A percentile compares a stretch with the other conserved stretches of the same genome.
These are phyloP conservation scores for Drosophila neotestacea DNA, from an alignment of 2,888 invertebrate genomes.

Conservation along the genomic window DNA sequence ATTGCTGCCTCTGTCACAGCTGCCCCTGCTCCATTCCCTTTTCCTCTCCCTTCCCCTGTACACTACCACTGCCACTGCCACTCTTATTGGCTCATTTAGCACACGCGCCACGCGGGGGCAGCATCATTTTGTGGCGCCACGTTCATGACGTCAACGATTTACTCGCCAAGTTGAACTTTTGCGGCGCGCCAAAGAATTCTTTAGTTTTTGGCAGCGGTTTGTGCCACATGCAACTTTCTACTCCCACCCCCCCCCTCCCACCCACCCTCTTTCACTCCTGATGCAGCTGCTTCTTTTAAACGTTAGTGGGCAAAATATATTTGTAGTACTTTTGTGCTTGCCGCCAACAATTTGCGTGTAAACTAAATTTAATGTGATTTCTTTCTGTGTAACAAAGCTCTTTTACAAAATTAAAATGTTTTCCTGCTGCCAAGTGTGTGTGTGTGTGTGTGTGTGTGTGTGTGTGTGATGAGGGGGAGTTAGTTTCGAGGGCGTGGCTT, in stretches of 20 bases:
- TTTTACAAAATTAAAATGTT: constrained; percentile 36
- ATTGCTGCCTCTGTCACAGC: neutral
- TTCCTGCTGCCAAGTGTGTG: neutral
- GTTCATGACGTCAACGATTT: constrained; percentile 62
- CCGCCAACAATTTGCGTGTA: constrained; percentile 42
- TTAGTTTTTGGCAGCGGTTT: constrained; percentile 20
- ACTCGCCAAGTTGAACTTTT: constrained; percentile 55
- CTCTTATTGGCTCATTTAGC: constrained; percentile 63
- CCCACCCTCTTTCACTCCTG: neutral
- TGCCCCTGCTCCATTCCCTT: too few species aligned
- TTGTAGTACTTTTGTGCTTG: constrained; percentile 39
- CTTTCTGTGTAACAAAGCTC: constrained; percentile 22
- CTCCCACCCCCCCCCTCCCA: neutral
- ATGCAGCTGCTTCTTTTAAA: neutral
- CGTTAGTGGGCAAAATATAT: constrained; percentile 28
- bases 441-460: neutral
- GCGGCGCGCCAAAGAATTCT: constrained; percentile 43
- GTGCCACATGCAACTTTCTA: constrained; percentile 4
- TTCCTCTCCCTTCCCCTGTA: neutral
- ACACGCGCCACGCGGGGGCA: constrained; percentile 24
- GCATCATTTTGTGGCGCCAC: constrained; percentile 36
- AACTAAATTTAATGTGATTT: constrained; percentile 38
- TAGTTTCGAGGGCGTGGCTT: constrained; percentile 22
- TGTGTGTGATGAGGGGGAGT: neutral
- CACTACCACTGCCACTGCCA: neutral